These are phyloP conservation scores for Ectobius pallidus DNA, from an alignment of 2,888 invertebrate genomes.

Conservation along the genomic window DNA sequence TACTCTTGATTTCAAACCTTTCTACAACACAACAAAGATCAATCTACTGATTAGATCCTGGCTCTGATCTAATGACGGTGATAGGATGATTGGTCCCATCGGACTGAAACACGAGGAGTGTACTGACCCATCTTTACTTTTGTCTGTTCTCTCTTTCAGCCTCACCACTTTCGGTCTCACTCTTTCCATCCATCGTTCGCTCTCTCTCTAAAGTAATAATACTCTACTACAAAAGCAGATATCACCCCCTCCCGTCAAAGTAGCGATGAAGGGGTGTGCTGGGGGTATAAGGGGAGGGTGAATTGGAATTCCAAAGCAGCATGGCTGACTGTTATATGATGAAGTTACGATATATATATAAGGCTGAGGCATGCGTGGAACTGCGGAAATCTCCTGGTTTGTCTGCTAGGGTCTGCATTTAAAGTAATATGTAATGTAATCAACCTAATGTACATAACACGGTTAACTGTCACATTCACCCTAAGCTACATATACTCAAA, in stretches of 20 bases:
- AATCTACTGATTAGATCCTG: too few relatives aligned
- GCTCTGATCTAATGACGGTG: too few relatives aligned
- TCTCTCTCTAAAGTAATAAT: constrained; percentile 39
- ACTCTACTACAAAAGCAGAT: constrained; percentile 38
- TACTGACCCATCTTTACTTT: constrained; percentile 15
- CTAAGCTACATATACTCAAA: too few relatives aligned
- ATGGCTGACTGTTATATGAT: constrained; percentile 34
- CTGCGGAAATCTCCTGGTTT: not conserved
- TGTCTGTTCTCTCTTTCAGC: constrained; percentile 23
- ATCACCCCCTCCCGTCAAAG: constrained; percentile 35
- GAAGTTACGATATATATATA: constrained; percentile 30
- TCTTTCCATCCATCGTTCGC: constrained; percentile 7
- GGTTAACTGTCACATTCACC: too few relatives aligned
- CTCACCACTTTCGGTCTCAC: constrained; percentile 5
- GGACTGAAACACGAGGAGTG: not conserved
- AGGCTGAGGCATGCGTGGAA: constrained; percentile 2
- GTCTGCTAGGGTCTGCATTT: constrained; percentile 8
- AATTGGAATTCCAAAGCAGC: constrained; percentile 33
- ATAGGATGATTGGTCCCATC: too few relatives aligned
- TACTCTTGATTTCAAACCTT: too few relatives aligned
- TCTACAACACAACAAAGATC: too few relatives aligned
- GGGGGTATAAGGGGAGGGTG: constrained; percentile 23
- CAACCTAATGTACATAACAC: not conserved
- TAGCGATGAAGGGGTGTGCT: not conserved
- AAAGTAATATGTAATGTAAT: not conserved